Percentiles rank a stretch among this genome's conserved stretches.
These are phyloP conservation scores for Phrynosoma blainvillii DNA, from an alignment of 2,113 vertebrate species.

Conservation along the genomic window DNA sequence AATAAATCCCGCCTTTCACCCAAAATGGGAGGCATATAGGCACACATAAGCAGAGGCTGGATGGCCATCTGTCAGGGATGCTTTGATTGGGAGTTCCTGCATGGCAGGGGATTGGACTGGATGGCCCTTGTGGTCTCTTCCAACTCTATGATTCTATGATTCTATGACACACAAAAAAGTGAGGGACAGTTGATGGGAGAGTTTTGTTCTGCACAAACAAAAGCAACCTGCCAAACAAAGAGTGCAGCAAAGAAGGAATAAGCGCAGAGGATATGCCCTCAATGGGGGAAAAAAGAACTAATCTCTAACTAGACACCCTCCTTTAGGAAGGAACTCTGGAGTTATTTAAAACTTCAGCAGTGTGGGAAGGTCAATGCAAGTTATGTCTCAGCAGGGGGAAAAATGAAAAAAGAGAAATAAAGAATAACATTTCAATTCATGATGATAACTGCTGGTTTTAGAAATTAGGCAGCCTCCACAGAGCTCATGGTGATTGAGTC, in stretches of 20 bases:
- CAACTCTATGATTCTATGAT: too few relatives aligned
- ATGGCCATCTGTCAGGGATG: too few relatives aligned
- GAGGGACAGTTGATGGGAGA: not conserved
- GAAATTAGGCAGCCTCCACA: not conserved
- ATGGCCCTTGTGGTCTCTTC: too few relatives aligned
- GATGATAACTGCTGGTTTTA: not conserved
- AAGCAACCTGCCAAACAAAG: conserved; percentile 56
- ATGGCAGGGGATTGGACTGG: too few relatives aligned
- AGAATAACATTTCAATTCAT: not conserved
- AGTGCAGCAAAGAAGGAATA: conserved; percentile 40
- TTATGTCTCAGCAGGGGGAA: not conserved
- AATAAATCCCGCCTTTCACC: too few relatives aligned
- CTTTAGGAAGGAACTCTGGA: conserved; percentile 40
- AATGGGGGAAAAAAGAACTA: not conserved
- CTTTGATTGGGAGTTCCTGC: too few relatives aligned
- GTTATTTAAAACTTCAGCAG: conserved; percentile 14
- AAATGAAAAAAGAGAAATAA: rapidly evolving
- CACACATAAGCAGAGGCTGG: too few relatives aligned
- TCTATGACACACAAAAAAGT: conserved; percentile 55
- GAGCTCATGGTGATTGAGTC: conserved; percentile 9
- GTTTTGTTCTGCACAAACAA: not conserved
- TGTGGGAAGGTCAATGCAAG: not conserved
- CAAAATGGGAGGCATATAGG: too few relatives aligned
- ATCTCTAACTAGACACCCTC: not conserved
- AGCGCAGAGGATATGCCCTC: conserved; percentile 46